Evolutionary conservation across 2,113 vertebrate species (phyloP).

Genomic region (Scartelaos histophorus): DNA sequence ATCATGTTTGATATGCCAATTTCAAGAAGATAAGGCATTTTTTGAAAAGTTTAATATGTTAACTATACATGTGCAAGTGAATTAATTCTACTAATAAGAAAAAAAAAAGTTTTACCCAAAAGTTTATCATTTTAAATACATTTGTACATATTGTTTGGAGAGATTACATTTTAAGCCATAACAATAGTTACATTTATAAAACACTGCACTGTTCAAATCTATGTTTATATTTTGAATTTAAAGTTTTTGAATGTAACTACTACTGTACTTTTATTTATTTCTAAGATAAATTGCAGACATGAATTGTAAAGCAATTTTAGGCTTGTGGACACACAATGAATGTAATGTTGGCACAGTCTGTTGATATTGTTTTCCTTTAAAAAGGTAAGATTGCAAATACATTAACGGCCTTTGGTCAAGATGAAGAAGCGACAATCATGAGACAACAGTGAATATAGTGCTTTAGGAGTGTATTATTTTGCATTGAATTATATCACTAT

Average conservation of each 20-base stretch:
- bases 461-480: slow-evolving; percentile 22
- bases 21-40: background rate
- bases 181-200: background rate
- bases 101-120: background rate
- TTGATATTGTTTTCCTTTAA: background rate
- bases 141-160: background rate
- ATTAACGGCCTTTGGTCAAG: slow-evolving; percentile 7
- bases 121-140: background rate
- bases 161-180: background rate
- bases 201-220: background rate
- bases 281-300: slow-evolving; percentile 12
- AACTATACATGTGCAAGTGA: background rate
- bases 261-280: background rate
- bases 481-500: slow-evolving; percentile 16
- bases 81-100: background rate
- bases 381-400: slow-evolving; percentile 1
- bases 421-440: slow-evolving; percentile 30
- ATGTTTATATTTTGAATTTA: slow-evolving; percentile 1
- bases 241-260: slow-evolving; percentile 3
- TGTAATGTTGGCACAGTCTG: slow-evolving; percentile 8
- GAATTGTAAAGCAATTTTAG: slow-evolving; percentile 14
- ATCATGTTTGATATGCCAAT: slow-evolving; percentile 58
- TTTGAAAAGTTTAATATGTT: background rate
- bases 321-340: slow-evolving; percentile 11
- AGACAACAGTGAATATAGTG: background rate